A percentile compares a stretch with the other conserved stretches of the same genome.
phyloP scores from a whole-genome alignment of 1,140 invertebrate species.

The Drosophila novamexicana region DNA sequence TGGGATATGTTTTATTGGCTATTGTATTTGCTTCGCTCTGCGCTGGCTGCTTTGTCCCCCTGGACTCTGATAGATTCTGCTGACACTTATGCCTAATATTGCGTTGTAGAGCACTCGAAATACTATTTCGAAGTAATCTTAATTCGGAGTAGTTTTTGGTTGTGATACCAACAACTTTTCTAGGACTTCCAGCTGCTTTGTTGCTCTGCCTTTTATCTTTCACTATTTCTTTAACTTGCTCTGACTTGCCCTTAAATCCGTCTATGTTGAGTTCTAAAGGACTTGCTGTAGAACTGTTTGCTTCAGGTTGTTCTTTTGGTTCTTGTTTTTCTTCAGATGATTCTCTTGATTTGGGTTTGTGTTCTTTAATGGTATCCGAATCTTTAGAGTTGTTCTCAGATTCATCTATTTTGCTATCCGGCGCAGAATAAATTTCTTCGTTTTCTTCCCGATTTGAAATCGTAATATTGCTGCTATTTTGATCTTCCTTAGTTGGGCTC shows the following conservation, averaged over 20 bases:
- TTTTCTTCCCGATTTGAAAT: background rate
- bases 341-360: background rate
- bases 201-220: background rate
- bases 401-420: too few species aligned
- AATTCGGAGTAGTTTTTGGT: background rate
- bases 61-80: background rate
- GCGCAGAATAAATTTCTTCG: background rate
- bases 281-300: background rate
- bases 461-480: background rate
- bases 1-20: slow-evolving; percentile 25
- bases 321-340: background rate
- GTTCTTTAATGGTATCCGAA: background rate
- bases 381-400: too few species aligned
- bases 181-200: background rate
- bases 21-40: background rate
- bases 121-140: background rate
- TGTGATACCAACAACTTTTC: background rate
- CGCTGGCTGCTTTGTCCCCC: background rate
- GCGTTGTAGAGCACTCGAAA: background rate
- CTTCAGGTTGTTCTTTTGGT: background rate
- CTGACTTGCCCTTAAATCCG: background rate
- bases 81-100: background rate
- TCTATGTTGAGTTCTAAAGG: background rate
- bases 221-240: background rate
- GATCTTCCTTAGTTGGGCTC: background rate